Evolutionary conservation across 2,888 invertebrate species (phyloP), one percentile per base, ranked within the genome.

Genomic region (Subacronicta megacephala): DNA sequence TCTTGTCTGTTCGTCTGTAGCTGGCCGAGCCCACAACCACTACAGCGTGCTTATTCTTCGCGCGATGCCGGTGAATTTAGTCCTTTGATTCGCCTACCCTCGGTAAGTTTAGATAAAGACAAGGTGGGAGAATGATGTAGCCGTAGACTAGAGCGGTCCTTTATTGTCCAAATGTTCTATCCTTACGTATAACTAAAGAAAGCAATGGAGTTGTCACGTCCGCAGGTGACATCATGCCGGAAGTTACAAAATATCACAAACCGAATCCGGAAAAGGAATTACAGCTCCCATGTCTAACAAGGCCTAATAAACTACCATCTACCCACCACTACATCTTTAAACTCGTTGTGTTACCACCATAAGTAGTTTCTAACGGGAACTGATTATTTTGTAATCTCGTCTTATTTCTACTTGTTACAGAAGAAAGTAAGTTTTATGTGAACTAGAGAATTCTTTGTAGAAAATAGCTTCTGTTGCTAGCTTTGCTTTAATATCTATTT

Each of bases 361-460:
- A 38, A 56, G 56, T 52, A 52, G 51, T 67, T 62, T 62, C 62
- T 67, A 56, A 56, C 56, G 52, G 62, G 55, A 64, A 66, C 61
- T 45, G 64, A 54, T 65, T 61, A 60, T 61, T 46, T n/a, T 62
- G 35, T 56, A 35, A 49, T 49, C 42, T 53, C 42, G 50, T 45
- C 65, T 42, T 29, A 58, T 63, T 64, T 57, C 20, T 40, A 35
- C 31, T 63, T 47, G 51, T 52, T 16, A 36, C 6, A 36, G 37
- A 42, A 53, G 41, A 64, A 58, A 47, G 47, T 65, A 43, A 46
- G 42, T 36, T 44, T 13, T 36, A 46, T 50, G 0, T 3, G 42
- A 23, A 12, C 10, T 29, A 2, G 2, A 29, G 12, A 12, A 29
- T 29, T 29, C 2, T 29, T 12, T 29, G 3, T n/a, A n/a, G n/a